Evolutionary conservation across 2,888 invertebrate species (phyloP).

Genomic region (Adelognathus sp.): DNA sequence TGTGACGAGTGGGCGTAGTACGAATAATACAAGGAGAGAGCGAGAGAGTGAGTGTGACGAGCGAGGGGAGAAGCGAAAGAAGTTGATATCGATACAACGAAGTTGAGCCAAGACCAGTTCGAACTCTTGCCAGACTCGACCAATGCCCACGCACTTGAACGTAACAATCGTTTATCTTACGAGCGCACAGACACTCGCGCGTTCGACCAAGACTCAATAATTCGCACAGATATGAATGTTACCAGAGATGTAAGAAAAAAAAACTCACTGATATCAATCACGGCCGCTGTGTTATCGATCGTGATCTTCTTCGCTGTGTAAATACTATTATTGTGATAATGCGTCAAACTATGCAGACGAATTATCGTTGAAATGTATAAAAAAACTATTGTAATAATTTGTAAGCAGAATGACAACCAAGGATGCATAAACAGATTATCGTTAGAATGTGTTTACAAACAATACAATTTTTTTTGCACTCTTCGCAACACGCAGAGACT

Average conservation of each 20-base stretch:
- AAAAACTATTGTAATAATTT: no score
- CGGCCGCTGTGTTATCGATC: no score
- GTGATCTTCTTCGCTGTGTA: no score
- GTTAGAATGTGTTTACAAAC: no score
- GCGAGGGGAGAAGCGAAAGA: constrained; percentile 30
- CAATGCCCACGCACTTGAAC: constrained; percentile 28
- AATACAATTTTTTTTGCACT: no score
- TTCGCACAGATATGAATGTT: neutral
- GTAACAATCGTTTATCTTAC: constrained; percentile 29
- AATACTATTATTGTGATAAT: no score
- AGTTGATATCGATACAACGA: constrained; percentile 54
- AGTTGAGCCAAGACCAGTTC: constrained; percentile 17
- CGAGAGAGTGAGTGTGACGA: constrained; percentile 9
- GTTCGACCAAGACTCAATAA: neutral
- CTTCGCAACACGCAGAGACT: no score
- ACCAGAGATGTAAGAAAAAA: neutral
- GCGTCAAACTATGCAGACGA: no score
- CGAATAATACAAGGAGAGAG: constrained; percentile 15
- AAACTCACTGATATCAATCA: no score
- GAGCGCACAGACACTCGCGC: neutral
- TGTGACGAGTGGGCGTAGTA: constrained; percentile 43
- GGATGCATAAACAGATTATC: no score
- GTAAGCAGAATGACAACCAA: no score
- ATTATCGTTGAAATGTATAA: no score
- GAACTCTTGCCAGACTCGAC: constrained; percentile 19